Evolutionary conservation across 2,888 invertebrate species (phyloP), one percentile per base, ranked within the genome.

Genomic region (Apantesis nais): DNA sequence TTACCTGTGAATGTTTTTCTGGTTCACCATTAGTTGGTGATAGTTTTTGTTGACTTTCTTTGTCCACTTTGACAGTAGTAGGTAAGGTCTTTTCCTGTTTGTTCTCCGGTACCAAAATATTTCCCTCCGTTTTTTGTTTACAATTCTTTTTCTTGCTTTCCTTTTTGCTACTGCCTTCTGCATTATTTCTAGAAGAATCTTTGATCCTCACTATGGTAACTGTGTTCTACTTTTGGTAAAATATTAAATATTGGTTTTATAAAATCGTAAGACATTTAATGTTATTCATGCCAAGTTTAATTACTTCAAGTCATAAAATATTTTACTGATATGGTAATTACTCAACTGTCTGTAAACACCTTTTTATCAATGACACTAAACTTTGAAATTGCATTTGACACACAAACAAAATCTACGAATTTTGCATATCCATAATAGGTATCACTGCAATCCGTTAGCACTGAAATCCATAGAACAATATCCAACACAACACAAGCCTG

Each of bases 171-270:
- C 95, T 88, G 85, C 94, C 91, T 90, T 95, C 96, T 92, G 95
- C 96, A 96, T 96, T 95, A 90, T 91, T 95, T 89, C 95, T 95
- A 86, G 95, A 92, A 82, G 95, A 91, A 93, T 96, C 96, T 92
- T 96, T 96, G 91, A 96, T 95, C 93, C 96, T 95, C 96, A 96
- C 96, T 95, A 96, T 96, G 96, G 95, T 95, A 92, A 96, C 96
- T 96, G 90, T 88, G 76, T 72, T 73, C 70, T 81, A 86, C 89
- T 83, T 74, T 74, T 81, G 75, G 70, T 74, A 70, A 79, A 76
- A 79, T 71, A 71, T 74, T 72, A 76, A 77, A 62, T 60, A 62
- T 66, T 22, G 7, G 12, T 67, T 48, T 72, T 71, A 70, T 65
- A 65, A 68, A 73, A 68, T 71, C 58, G 44, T 62, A 72, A 67